Evolutionary conservation across 2,797 vertebrate genomes (phyloP).

Genomic region (Botia almorhae): DNA sequence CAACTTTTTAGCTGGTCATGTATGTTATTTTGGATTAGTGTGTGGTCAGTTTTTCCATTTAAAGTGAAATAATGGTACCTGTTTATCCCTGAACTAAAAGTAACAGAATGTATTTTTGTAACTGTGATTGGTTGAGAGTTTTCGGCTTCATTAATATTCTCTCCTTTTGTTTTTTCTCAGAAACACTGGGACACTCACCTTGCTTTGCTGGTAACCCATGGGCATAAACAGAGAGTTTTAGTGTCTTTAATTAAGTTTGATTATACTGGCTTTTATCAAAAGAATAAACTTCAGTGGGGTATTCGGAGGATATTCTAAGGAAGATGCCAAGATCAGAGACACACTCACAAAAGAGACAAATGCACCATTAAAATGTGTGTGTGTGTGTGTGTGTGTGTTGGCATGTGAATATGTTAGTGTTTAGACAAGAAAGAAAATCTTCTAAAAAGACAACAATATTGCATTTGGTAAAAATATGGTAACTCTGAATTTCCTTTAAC

Average conservation of each 20-base stretch:
- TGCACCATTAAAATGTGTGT: neutral
- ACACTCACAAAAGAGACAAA: neutral
- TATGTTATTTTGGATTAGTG: neutral
- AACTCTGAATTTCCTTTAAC: neutral
- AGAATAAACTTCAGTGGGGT: conserved; percentile 27
- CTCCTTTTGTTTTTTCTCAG: conserved; percentile 14
- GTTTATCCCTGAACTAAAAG: neutral
- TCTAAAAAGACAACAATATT: no score
- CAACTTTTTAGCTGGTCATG: no score
- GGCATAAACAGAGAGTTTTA: conserved; percentile 16
- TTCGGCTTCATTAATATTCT: conserved; percentile 54
- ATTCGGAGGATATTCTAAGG: neutral
- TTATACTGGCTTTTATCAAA: conserved; percentile 38
- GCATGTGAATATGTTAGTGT: neutral
- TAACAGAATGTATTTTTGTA: conserved; percentile 2
- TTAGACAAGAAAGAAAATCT: neutral
- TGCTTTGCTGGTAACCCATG: conserved; percentile 35
- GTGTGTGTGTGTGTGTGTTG: no score
- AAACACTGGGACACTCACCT: conserved; percentile 49
- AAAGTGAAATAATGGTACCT: neutral
- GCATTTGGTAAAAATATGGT: neutral
- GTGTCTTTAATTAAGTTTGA: conserved; percentile 23
- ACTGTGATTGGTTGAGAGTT: neutral
- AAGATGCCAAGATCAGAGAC: conserved; percentile 4
- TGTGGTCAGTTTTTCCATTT: neutral